Evolutionary conservation across 2,888 invertebrate genomes (phyloP).

Genomic region (Phymatocera aterrima): DNA sequence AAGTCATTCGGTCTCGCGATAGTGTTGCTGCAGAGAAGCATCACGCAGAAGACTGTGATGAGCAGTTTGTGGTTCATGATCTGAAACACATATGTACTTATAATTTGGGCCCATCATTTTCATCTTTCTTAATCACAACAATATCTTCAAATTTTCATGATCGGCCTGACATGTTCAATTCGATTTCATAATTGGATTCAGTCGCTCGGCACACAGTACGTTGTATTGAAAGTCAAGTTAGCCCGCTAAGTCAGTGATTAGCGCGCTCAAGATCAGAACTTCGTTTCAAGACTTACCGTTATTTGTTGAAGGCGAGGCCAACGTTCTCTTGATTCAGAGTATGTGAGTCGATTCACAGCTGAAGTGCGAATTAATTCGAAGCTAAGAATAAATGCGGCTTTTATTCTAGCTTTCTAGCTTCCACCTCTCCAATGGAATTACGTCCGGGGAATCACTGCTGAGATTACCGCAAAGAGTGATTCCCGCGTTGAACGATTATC

Average conservation of each 20-base stretch:
- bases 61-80: slow-evolving; percentile 21
- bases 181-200: background rate
- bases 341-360: background rate
- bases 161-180: no score
- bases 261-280: background rate
- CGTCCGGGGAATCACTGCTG: background rate
- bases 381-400: background rate
- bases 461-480: background rate
- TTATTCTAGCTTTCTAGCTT: background rate
- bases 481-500: background rate
- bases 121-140: background rate
- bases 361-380: background rate
- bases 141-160: background rate
- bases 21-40: slow-evolving; percentile 21
- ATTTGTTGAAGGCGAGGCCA: background rate
- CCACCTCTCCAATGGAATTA: background rate
- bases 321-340: background rate
- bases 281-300: background rate
- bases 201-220: background rate
- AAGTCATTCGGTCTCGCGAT: slow-evolving; percentile 31
- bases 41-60: slow-evolving; percentile 8
- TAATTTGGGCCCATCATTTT: background rate
- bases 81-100: background rate
- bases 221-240: background rate
- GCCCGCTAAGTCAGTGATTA: background rate